phyloP scores from a whole-genome alignment of 1,140 invertebrate species.

The Asbolus verrucosus region DNA sequence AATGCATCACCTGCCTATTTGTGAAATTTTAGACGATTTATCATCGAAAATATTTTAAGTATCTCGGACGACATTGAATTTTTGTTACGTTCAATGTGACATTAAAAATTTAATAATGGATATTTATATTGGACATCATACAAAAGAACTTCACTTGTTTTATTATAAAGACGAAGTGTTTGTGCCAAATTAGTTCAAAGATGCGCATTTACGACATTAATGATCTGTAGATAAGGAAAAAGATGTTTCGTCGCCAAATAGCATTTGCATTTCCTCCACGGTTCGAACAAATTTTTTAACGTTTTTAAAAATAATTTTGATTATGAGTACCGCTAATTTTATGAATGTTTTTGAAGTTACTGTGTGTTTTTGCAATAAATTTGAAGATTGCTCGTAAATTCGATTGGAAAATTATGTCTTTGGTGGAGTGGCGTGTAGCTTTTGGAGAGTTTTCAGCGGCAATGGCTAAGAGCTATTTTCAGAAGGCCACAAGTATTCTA shows the following conservation, averaged over 20 bases:
- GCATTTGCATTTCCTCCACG: conserved; percentile 10
- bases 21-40: background rate
- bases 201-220: conserved; percentile 53
- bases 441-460: conserved; percentile 41
- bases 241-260: conserved; percentile 29
- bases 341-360: too few relatives aligned
- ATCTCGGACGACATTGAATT: too few relatives aligned
- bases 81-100: background rate
- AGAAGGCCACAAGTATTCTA: conserved; percentile 48
- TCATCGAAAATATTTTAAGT: too few relatives aligned
- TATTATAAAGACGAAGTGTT: conserved; percentile 48
- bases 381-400: background rate
- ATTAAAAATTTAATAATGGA: background rate
- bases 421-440: conserved; percentile 33
- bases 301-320: background rate
- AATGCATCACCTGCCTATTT: background rate
- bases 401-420: background rate
- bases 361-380: too few relatives aligned
- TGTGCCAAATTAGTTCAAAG: conserved; percentile 55
- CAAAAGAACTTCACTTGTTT: conserved; percentile 35
- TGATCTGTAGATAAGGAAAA: conserved; percentile 47
- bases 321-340: too few relatives aligned
- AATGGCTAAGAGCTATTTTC: conserved; percentile 43
- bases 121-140: conserved; percentile 16
- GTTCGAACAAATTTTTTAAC: background rate